Base-by-base conservation (phyloP, 2,113 vertebrate genomes). In the Chascanopsetta lugubris region DNA sequence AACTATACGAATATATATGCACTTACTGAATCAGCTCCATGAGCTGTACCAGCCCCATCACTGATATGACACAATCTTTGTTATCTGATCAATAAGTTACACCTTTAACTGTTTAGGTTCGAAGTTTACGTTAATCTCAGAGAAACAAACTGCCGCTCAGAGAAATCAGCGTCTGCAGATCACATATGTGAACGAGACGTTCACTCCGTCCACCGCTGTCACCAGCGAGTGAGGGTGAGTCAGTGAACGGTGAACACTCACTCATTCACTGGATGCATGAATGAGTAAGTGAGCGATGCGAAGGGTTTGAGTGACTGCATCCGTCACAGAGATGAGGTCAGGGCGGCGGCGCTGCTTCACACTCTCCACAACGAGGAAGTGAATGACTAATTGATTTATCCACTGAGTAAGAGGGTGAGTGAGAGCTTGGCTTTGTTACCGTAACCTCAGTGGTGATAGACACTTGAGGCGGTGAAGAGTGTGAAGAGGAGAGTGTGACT, bases 361-460 rank as follows among this genome's bases (percentile, higher is more conserved):
- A 42, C 55, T 47, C 55, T 47, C 29, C 56, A 24, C 29, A 46
- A 42, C 9, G 27, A 53, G 60, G 53, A 62, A 49, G 40, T 69
- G 72, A 72, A 77, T 58, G 69, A 38, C 48, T 53, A 54, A 82
- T 43, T 43, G 26, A 84, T 75, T 60, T 40, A 78, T 73, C 77
- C 59, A 45, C 18, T 63, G 51, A 51, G 53, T 58, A 54, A 65
- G 75, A 77, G 58, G 54, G 58, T 61, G 63, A 74, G 13, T 26
- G 17, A 70, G 64, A 72, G 61, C 40, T 34, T 46, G 18, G 57
- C 65, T 69, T 73, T 77, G 71, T 73, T 67, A 78, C 61, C 26
- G 62, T 83, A 76, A 83, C 85, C 85, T 83, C 59, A 69, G 50
- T 20, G 64, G 60, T 21, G 60, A 77, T 54, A 69, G 69, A 83